Evolutionary conservation across 64 coral and sea anemone species (phyloP), one percentile per base, ranked within the genome.

Genomic region (Pachyseris speciosa): DNA sequence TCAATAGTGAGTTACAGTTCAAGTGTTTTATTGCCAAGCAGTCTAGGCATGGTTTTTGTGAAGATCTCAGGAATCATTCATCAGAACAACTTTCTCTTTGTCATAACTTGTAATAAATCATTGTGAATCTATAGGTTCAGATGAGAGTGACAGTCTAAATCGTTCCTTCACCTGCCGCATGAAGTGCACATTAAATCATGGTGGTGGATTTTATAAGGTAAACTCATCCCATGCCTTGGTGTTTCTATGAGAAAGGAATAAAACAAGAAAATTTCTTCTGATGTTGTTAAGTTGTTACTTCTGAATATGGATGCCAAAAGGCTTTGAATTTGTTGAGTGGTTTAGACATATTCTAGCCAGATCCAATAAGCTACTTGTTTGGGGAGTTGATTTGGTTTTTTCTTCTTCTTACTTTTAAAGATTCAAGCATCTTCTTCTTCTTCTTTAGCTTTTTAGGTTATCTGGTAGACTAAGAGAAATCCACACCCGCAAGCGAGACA

Each of bases 131-230:
- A 13, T 48, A 69, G 63, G 50, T 47, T 61, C 67, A 78, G 91
- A 93, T 26, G 27, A 84, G 0, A 59, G 31, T 22, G 91, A 97
- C 53, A 99, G 72, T 55, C 69, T 93, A 34, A 95, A 92, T 37
- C 86, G 94, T 71, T 88, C 86, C 1, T 99, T 99, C 64, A 93
- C 97, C 4, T 99, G 97, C 72, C 90, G 97, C 49, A 99, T 99
- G 94, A 99, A 99, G 69, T 99, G 97, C 20, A 99, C 97, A 34
- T 66, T 99, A 25, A 99, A 92, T 33, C 97, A 99, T 86, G 97
- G 97, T n/a, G 97, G 97, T 2, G 97, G 97, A 9, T 99, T 99
- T 86, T 99, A 99, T 53, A 99, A 99, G 97, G 97, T 99, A 57
- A 90, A 24, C 39, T 19, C 9, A 16, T 13, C 16, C 27, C 29